Conservation (phyloP, 2,113 vertebrate genomes). For the Periophthalmus modestus region DNA sequence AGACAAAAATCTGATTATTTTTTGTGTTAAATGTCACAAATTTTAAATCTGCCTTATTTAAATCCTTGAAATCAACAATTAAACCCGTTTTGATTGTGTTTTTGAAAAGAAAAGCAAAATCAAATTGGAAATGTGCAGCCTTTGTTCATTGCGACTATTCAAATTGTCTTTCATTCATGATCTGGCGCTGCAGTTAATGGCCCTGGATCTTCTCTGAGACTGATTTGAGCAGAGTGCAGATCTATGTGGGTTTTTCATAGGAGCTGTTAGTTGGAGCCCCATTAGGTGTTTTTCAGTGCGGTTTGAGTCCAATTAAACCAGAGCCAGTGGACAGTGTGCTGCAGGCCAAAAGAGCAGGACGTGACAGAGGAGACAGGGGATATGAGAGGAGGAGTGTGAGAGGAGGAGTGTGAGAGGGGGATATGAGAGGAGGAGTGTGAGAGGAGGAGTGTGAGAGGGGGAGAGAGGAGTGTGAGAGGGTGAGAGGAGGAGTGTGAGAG, state of each 20-base stretch:
- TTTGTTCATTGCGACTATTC: neutral
- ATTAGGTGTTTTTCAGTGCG: conserved; percentile 66
- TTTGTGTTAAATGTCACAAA: no score
- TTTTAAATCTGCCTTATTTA: no score
- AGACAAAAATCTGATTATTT: no score
- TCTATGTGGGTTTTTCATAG: conserved; percentile 57
- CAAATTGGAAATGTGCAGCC: neutral
- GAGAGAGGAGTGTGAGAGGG: no score
- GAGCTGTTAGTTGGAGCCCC: conserved; percentile 51
- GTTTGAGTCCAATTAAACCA: conserved; percentile 67
- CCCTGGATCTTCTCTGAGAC: conserved; percentile 13
- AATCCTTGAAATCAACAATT: no score
- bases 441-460: no score
- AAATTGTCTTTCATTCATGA: neutral
- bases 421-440: neutral
- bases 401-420: neutral
- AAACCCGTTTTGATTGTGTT: no score
- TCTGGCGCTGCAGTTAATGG: neutral
- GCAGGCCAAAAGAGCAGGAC: conserved; percentile 24
- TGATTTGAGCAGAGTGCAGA: conserved; percentile 36
- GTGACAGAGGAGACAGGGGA: neutral
- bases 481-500: no score
- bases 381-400: no score
- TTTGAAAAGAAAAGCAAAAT: no score
- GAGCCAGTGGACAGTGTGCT: conserved; percentile 36